Percentiles rank a stretch among this genome's conserved stretches.
Conservation (phyloP, 2,888 invertebrate species). For the Drosophila yooni region DNA sequence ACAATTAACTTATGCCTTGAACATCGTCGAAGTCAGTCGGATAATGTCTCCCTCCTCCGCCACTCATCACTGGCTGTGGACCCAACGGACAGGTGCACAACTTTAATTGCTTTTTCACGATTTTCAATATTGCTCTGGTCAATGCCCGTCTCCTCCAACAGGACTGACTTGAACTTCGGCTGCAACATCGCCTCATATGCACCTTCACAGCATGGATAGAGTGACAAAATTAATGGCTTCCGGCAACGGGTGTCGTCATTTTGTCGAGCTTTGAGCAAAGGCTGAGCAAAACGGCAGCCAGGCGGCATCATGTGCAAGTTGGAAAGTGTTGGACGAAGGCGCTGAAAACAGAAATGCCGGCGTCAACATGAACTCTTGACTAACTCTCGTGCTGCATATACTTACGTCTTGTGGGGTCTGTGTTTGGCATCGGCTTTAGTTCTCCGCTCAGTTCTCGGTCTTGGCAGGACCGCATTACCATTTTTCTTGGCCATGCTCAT, state of each 20-base stretch:
- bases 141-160: conserved; percentile 33
- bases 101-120: conserved; percentile 76
- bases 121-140: conserved; percentile 65
- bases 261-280: conserved; percentile 61
- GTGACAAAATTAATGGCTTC: conserved; percentile 82
- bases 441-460: conserved; percentile 16
- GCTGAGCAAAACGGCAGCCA: conserved; percentile 33
- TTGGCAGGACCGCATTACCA: conserved; percentile 68
- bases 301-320: conserved; percentile 53
- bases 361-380: conserved; percentile 58
- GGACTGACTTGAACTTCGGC: conserved; percentile 15
- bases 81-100: conserved; percentile 59
- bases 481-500: conserved; percentile 77
- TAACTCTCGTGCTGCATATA: conserved; percentile 59
- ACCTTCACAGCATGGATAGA: conserved; percentile 54
- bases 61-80: background rate
- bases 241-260: conserved; percentile 70
- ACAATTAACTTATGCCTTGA: conserved; percentile 71
- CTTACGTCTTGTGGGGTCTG: conserved; percentile 35
- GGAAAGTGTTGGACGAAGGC: conserved; percentile 25
- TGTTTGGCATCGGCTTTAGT: conserved; percentile 18
- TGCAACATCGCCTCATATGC: conserved; percentile 49
- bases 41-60: conserved; percentile 11
- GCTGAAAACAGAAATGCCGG: conserved; percentile 25
- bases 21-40: conserved; percentile 43